Conservation (phyloP, 2,888 invertebrate genomes). For the Morinoia aosen region DNA sequence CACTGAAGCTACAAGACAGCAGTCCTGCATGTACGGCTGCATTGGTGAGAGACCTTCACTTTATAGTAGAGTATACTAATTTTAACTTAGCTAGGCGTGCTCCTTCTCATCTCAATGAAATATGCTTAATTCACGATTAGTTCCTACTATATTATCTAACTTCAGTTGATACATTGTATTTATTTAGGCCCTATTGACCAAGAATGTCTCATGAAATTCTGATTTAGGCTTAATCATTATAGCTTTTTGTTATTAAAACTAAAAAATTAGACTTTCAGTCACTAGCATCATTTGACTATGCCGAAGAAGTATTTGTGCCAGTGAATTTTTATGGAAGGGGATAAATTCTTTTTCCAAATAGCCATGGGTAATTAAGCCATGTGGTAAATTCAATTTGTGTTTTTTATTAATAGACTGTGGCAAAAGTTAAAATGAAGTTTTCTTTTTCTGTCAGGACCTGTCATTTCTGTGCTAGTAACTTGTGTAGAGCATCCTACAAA, state of each 20-base stretch:
- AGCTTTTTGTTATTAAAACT: background rate
- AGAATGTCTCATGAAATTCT: background rate
- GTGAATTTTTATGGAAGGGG: too few species aligned
- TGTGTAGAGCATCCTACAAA: too few species aligned
- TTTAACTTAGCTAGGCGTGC: background rate
- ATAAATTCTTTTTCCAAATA: too few species aligned
- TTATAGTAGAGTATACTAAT: background rate
- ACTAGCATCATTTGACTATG: too few species aligned
- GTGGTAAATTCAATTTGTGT: too few species aligned
- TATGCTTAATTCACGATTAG: background rate
- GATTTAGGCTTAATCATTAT: background rate
- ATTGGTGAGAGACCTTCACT: slow-evolving; percentile 73
- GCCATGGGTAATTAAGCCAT: too few species aligned
- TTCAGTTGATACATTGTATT: background rate
- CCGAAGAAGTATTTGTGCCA: too few species aligned
- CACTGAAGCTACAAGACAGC: slow-evolving; percentile 93
- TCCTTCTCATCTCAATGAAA: background rate
- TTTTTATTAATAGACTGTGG: too few species aligned
- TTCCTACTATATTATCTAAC: background rate
- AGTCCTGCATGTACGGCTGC: slow-evolving; percentile 94
- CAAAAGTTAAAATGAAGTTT: too few species aligned
- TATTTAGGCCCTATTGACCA: background rate
- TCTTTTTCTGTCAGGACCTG: too few species aligned
- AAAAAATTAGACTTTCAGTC: too few species aligned
- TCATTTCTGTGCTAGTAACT: too few species aligned